Evolutionary conservation across 1,140 invertebrate species (phyloP).

Genomic region (Lordiphosa clarofinis): DNA sequence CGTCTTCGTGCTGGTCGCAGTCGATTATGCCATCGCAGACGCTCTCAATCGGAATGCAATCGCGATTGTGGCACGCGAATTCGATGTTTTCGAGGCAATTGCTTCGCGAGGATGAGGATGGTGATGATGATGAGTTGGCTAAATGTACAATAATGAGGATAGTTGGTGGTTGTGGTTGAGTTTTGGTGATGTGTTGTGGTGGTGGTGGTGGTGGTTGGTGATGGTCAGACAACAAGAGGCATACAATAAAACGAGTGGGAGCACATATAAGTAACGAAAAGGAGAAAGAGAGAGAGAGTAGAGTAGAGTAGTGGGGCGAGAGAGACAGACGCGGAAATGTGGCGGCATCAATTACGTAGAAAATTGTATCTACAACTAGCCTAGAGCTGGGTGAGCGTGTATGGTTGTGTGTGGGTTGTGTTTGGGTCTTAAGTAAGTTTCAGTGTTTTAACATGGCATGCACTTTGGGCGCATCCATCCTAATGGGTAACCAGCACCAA

Average conservation of each 20-base stretch:
- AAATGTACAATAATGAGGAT: constrained; percentile 20
- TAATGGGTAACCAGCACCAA: constrained; percentile 12
- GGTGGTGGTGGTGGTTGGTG: constrained; percentile 31
- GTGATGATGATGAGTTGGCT: constrained; percentile 42
- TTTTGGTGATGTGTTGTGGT: background rate
- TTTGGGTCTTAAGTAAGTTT: constrained; percentile 60
- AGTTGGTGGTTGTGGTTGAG: constrained; percentile 9
- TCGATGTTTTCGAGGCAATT: constrained; percentile 76
- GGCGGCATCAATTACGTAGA: constrained; percentile 34
- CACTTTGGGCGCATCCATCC: constrained; percentile 32
- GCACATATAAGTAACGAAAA: constrained; percentile 37
- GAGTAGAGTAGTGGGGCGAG: background rate
- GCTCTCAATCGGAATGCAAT: constrained; percentile 80
- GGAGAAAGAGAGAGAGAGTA: constrained; percentile 24
- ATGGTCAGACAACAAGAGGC: constrained; percentile 48
- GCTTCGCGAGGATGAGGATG: constrained; percentile 21
- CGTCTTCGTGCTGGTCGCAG: constrained; percentile 91
- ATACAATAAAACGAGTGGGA: constrained; percentile 47
- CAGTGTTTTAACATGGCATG: constrained; percentile 62
- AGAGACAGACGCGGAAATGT: constrained; percentile 19
- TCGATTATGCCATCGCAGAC: constrained; percentile 91
- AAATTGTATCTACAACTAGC: constrained; percentile 43
- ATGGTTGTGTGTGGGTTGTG: constrained; percentile 7
- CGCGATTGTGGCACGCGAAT: constrained; percentile 81
- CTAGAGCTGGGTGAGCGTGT: constrained; percentile 12